Evolutionary conservation across 1,140 invertebrate genomes (phyloP), one percentile per base, ranked within the genome.

Genomic region (Drosophila littoralis): DNA sequence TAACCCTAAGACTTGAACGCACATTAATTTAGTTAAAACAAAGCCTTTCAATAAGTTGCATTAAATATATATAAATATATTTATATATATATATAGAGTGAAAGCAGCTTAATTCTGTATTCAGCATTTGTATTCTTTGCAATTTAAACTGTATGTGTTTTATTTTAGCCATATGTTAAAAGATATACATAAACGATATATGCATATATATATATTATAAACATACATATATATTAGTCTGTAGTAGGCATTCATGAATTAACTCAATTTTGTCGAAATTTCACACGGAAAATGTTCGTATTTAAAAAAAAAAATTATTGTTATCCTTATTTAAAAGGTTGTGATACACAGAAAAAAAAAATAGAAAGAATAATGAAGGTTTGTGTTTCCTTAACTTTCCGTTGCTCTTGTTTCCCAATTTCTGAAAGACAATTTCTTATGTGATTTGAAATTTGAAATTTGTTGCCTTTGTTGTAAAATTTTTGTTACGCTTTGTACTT

Each of bases 91-190:
- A 36, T n/a, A 40, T 79, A 70, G 60, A 68, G 43, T 79, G 59
- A 57, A 46, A 59, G 61, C 66, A 64, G 60, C 43, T 66, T 66
- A 76, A 61, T 63, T 66, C 33, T 66, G 79, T 83, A 89, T 88
- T 77, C 60, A 80, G 84, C 84, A 89, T 89, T 89, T 89, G 84
- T 84, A 89, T 89, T 88, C 55, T 82, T 89, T 89, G 84, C 77
- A 82, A 88, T 79, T 77, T 74, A 58, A 82, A 79, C 76, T 77
- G 69, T 83, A 84, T 79, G 65, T 81, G 79, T 86, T 80, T 67
- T 59, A 33, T 17, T 60, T 52, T 85, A 89, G 84, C 84, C 84
- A 89, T 89, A 77, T 81, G 70, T 88, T 48, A 51, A 54, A 68
- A 61, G 65, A 79, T 81, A 82, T 86, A 57, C 65, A 68, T 54